phyloP scores from a whole-genome alignment of 2,113 vertebrate species.

The Bettongia penicillata region DNA sequence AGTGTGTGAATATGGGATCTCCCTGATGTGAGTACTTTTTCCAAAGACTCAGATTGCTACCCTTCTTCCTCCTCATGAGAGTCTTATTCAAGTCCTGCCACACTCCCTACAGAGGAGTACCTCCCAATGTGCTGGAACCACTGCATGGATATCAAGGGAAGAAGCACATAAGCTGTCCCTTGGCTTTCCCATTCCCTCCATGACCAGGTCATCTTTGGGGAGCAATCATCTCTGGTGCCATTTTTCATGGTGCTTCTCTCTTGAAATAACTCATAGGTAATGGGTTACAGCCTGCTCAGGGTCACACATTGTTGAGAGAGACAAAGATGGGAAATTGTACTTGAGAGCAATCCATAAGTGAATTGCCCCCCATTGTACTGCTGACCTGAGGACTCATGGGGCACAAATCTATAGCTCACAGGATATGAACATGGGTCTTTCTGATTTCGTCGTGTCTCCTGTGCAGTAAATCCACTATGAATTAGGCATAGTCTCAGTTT shows the following conservation, averaged over 20 bases:
- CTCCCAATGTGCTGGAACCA: background rate
- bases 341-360: background rate
- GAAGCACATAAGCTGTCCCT: too few species aligned
- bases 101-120: too few species aligned
- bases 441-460: background rate
- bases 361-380: too few species aligned
- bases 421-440: too few species aligned
- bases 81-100: too few species aligned
- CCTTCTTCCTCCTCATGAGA: background rate
- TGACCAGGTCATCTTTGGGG: too few species aligned
- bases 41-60: background rate
- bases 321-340: background rate
- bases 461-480: accelerated
- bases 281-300: background rate
- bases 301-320: background rate
- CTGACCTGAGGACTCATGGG: too few species aligned
- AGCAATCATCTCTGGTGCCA: too few species aligned
- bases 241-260: background rate
- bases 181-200: too few species aligned
- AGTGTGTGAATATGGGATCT: background rate
- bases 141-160: too few species aligned
- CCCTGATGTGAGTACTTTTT: background rate
- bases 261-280: background rate
- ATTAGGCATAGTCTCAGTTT: background rate
- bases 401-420: background rate